phyloP scores from a whole-genome alignment of 1,140 invertebrate genomes.

The Zaprionus camerounensis region DNA sequence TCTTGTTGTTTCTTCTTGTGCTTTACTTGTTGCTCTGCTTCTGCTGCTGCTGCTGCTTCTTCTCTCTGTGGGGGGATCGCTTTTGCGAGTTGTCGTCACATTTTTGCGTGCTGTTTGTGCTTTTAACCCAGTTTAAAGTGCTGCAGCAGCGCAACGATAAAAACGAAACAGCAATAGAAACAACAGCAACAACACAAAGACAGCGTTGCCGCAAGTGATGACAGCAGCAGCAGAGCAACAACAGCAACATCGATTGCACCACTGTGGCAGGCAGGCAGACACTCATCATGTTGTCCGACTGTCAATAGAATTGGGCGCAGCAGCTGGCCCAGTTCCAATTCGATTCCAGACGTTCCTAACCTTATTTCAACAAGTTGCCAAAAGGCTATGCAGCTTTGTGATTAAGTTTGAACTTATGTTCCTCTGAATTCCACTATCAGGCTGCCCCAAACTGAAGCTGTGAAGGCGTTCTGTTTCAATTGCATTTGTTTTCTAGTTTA shows the following conservation, averaged over 20 bases:
- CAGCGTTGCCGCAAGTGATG: constrained; percentile 4
- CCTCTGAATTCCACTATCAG: no score
- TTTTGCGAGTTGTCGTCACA: constrained; percentile 57
- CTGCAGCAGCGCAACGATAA: constrained; percentile 42
- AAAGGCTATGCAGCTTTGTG: not conserved
- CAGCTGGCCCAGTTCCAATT: constrained; percentile 30
- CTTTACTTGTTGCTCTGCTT: constrained; percentile 1
- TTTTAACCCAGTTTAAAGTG: constrained; percentile 58
- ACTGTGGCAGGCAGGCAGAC: constrained; percentile 31
- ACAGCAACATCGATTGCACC: constrained; percentile 44
- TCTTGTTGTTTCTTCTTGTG: not conserved
- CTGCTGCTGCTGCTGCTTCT: not conserved
- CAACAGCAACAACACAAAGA: constrained; percentile 19
- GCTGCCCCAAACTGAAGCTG: no score
- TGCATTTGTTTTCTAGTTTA: not conserved
- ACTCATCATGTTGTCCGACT: constrained; percentile 47
- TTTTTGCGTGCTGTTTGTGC: constrained; percentile 51
- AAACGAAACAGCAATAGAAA: constrained; percentile 31
- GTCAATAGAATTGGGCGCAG: constrained; percentile 47
- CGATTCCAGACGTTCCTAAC: constrained; percentile 7
- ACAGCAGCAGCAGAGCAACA: constrained; percentile 4
- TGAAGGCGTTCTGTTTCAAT: not conserved
- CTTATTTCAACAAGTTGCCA: not conserved
- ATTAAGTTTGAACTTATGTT: not conserved
- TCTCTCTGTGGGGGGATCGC: constrained; percentile 12